These are phyloP conservation scores for Spicauda simplicius DNA, from an alignment of 2,888 invertebrate genomes.

Conservation along the genomic window DNA sequence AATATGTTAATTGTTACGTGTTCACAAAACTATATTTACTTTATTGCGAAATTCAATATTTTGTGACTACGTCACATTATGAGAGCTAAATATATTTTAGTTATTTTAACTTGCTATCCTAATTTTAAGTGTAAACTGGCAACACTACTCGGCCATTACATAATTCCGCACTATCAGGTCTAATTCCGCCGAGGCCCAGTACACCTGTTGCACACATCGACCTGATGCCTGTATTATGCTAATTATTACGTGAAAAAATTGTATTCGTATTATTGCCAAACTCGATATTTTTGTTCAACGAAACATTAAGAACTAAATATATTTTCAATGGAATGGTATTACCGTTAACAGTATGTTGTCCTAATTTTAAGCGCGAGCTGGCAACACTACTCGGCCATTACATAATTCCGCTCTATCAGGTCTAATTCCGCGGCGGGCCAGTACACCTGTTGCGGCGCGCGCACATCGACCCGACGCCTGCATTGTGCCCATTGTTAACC, in stretches of 20 bases:
- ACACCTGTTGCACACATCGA: not conserved
- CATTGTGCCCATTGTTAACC: constrained; percentile 61
- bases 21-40: too few relatives aligned
- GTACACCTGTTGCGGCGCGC: constrained; percentile 81
- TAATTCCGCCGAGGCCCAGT: not conserved
- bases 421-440: constrained; percentile 9
- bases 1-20: constrained; percentile 60
- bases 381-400: not conserved
- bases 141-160: not conserved
- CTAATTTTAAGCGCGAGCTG: not conserved
- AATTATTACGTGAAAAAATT: not conserved
- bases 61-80: too few relatives aligned
- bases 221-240: not conserved
- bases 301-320: too few relatives aligned
- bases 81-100: too few relatives aligned
- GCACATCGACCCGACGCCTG: constrained; percentile 72
- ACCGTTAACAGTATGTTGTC: not conserved
- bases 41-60: too few relatives aligned
- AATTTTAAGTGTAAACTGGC: too few relatives aligned
- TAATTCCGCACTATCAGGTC: not conserved
- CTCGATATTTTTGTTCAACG: too few relatives aligned
- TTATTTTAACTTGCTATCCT: too few relatives aligned
- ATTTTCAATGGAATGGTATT: too few relatives aligned
- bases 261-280: too few relatives aligned
- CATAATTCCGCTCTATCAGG: not conserved